Base-by-base conservation (phyloP, 2,113 vertebrate genomes). In the Lucifuga dentata region DNA sequence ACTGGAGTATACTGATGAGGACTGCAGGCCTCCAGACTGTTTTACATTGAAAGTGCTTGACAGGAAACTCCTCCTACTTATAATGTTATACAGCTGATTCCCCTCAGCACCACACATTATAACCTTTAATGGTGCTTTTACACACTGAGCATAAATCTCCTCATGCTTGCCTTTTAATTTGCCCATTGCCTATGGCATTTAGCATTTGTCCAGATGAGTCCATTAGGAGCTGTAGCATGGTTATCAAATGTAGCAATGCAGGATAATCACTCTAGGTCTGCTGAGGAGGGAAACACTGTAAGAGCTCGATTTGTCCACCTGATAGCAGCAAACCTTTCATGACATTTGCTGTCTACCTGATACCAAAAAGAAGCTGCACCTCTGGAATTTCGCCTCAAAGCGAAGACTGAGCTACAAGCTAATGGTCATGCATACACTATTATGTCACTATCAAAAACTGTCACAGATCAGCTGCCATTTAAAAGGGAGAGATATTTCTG, bases 331-430 rank as follows among this genome's bases (percentile, higher is more conserved):
- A 39, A 40, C 11, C 17, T 56, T 40, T 19, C 43, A 11, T 53
- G 38, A 48, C 23, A 59, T 48, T 76, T 11, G 38, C 40, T 40
- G 40, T 45, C 12, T 32, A 23, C 21, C 41, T 11, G 38, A 45
- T 51, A 73, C 19, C 29, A n/a, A 51, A 66, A 48, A 64, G 21
- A 40, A 15, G 16, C 6, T 17, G 10, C 24, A 56, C 23, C 41
- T 76, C 56, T 45, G 46, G 59, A 69, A 41, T 80, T 35, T 77
- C 45, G 50, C 21, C 39, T 16, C 16, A 16, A 35, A 39, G 60
- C 9, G 33, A 53, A 16, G 43, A 45, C 60, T 51, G 24, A 51
- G 46, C 41, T 11, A 26, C 29, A 17, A 46, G 52, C 56, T 15
- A 51, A 2, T 51, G 32, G 21, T 11, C 33, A 32, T 17, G 11